A percentile compares a stretch with the other conserved stretches of the same genome.
Conservation (phyloP, 1,140 invertebrate genomes). For the Aphelenchoides besseyi region DNA sequence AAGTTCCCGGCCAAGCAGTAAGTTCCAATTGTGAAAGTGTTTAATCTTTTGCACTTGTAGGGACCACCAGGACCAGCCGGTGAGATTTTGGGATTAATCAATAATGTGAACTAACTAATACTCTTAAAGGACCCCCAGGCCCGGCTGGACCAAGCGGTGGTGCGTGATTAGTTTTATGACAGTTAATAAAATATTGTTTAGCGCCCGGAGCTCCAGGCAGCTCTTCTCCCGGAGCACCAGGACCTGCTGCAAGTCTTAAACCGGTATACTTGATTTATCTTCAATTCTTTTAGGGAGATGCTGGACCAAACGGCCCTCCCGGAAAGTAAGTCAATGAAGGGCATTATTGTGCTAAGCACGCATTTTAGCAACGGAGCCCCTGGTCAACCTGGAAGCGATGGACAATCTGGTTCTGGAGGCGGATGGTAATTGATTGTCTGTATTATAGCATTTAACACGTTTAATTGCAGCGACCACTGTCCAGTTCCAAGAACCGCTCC, state of each 20-base stretch:
- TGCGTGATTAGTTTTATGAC: background rate
- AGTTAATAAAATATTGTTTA: background rate
- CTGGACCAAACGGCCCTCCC: too few relatives aligned
- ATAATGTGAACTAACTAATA: background rate
- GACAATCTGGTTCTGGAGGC: constrained; percentile 5
- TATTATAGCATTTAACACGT: too few relatives aligned
- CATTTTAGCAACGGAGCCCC: constrained; percentile 7
- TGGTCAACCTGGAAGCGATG: constrained; percentile 19
- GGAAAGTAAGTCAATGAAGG: too few relatives aligned
- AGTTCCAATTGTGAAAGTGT: background rate
- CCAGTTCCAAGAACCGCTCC: constrained; percentile 17
- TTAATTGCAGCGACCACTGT: constrained; percentile 22
- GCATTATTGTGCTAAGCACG: too few relatives aligned
- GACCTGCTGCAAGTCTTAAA: too few relatives aligned
- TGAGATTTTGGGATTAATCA: background rate
- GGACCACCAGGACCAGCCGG: constrained; percentile 2
- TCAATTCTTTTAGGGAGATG: too few relatives aligned
- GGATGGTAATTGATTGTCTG: too few relatives aligned
- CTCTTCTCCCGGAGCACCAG: background rate
- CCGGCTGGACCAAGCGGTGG: background rate
- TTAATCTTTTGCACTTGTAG: background rate
- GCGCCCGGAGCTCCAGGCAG: constrained; percentile 9
- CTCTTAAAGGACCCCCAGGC: background rate
- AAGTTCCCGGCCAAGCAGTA: background rate
- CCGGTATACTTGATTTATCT: background rate